Percentiles rank a stretch among this genome's conserved stretches.
These are phyloP conservation scores for Plemyria rubiginata DNA, from an alignment of 2,888 invertebrate species.

Conservation along the genomic window DNA sequence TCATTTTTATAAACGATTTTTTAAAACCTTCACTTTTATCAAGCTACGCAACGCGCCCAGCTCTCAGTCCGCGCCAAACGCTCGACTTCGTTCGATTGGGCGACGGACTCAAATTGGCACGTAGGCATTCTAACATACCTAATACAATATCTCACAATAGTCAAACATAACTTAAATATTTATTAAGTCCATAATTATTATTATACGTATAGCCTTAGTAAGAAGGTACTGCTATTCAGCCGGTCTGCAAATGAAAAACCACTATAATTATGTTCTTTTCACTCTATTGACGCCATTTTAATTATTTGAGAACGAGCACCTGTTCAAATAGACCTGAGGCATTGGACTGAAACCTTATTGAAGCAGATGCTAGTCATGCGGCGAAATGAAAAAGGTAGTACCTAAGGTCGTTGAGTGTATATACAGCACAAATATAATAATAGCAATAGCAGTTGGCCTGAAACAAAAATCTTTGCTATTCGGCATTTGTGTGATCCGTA, in stretches of 20 bases:
- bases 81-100: no score
- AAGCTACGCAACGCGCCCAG: no score
- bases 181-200: not conserved
- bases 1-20: no score
- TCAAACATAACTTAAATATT: conserved; percentile 4
- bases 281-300: conserved; percentile 23
- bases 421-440: no score
- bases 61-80: no score
- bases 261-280: conserved; percentile 23
- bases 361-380: conserved; percentile 6
- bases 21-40: no score
- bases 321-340: conserved; percentile 20
- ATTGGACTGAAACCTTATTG: conserved; percentile 13
- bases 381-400: not conserved
- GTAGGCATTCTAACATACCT: no score
- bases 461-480: no score
- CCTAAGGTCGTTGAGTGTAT: no score
- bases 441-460: no score
- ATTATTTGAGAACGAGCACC: conserved; percentile 23
- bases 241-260: conserved; percentile 28
- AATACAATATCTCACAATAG: not conserved
- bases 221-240: conserved; percentile 28
- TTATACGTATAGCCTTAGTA: not conserved
- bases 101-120: not conserved
- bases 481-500: no score